A percentile compares a stretch with the other conserved stretches of the same genome.
phyloP scores from a whole-genome alignment of 2,113 vertebrate species.

The Stegostoma tigrinum region DNA sequence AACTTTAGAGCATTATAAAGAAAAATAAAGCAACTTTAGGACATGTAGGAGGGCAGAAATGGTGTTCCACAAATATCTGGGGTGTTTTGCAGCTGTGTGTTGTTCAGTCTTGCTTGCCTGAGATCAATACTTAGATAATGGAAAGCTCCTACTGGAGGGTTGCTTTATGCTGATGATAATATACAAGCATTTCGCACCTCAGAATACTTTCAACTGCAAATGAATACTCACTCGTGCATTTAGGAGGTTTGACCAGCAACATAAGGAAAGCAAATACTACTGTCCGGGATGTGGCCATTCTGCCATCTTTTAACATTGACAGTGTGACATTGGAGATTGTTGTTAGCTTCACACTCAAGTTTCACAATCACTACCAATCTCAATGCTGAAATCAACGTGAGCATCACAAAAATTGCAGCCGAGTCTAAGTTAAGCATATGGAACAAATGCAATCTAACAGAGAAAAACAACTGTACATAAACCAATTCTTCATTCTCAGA shows the following conservation, averaged over 20 bases:
- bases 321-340: background rate
- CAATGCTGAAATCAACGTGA: background rate
- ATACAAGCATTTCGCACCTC: background rate
- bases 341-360: background rate
- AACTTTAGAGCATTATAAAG: no score
- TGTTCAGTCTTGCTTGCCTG: background rate
- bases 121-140: background rate
- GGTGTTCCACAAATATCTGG: background rate
- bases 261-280: background rate
- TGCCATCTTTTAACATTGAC: background rate
- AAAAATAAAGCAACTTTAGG: no score
- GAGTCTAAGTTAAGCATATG: background rate
- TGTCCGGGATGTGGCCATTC: no score
- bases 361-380: background rate
- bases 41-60: background rate
- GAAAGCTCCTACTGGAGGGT: background rate
- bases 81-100: background rate
- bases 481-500: background rate
- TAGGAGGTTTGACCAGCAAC: background rate
- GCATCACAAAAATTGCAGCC: background rate
- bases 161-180: background rate
- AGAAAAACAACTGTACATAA: background rate
- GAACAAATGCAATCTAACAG: background rate
- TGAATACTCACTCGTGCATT: background rate
- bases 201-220: background rate